Base-by-base conservation (phyloP, 2,888 invertebrate genomes). In the Trissonchulus sp. region DNA sequence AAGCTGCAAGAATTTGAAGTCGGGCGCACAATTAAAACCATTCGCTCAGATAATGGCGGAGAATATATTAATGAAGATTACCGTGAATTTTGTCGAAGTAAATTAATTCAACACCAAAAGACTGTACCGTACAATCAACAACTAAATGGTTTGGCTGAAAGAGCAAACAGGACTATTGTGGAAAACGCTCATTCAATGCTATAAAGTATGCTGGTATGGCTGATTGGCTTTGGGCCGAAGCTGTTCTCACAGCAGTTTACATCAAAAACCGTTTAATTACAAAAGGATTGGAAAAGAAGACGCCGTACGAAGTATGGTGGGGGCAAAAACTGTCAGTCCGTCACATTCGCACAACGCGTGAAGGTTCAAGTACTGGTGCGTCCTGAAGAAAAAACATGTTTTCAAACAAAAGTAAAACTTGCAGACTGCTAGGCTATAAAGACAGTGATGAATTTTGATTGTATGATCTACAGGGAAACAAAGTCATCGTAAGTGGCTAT, bases 121-220 rank as follows among this genome's bases (percentile, higher is more conserved):
- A 77, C 79, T 1, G 74, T 78, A 18, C 75, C 78, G 1, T 73
- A 78, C 36, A 78, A 74, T 1, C 80, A 78, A n/a, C 73, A 18
- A 48, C 48, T 15, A 23, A 48, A 48, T 48, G 48, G 48, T 8
- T 8, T 48, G 48, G 48, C 48, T 8, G 79, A 81, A 63, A 23
- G 79, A 1, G 75, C 77, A 73, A 81, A 81, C 74, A 34, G 78
- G 31, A 81, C 79, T n/a, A 31, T 80, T 2, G 72, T 78, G 1
- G 79, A 81, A 68, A 76, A 74, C 63, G 76, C 77, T 35, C 35
- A 77, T 3, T 65, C 73, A 15, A 79, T 79, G 76, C 63, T 80
- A n/a, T n/a, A 2, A 34, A 35, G 8, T 69, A 77, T 35, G 72
- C 78, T 15, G 63, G 73, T 31, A 36, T 80, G 35, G 73, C 76